Evolutionary conservation across 1,140 invertebrate genomes (phyloP).

Genomic region (Drosophila pectinifera): DNA sequence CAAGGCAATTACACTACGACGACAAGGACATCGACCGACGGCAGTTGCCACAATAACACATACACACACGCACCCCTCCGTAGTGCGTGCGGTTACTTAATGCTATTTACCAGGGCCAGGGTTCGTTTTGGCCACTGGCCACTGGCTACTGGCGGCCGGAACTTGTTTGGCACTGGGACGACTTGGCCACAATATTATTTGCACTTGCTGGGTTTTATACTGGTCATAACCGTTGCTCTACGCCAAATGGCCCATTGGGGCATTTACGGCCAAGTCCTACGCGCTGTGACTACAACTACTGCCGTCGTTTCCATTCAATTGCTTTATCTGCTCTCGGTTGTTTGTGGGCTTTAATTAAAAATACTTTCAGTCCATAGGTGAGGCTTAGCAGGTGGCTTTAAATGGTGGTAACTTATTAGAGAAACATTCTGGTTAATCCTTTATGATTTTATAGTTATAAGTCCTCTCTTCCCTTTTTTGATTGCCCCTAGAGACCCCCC

Average conservation of each 20-base stretch:
- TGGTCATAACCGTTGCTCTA: conserved; percentile 46
- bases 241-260: conserved; percentile 50
- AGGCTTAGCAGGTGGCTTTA: not conserved
- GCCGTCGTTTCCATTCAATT: conserved; percentile 30
- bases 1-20: conserved; percentile 74
- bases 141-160: conserved; percentile 15
- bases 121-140: conserved; percentile 55
- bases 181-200: conserved; percentile 81
- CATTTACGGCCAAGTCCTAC: conserved; percentile 37
- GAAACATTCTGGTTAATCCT: too few species aligned
- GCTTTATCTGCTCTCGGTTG: conserved; percentile 24
- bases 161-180: conserved; percentile 53
- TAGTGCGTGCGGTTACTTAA: conserved; percentile 73
- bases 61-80: conserved; percentile 9
- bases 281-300: not conserved
- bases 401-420: not conserved
- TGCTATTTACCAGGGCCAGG: conserved; percentile 55
- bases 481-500: too few species aligned
- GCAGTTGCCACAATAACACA: conserved; percentile 73
- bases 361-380: conserved; percentile 6
- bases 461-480: too few species aligned
- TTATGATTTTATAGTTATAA: not conserved
- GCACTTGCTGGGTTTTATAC: conserved; percentile 64
- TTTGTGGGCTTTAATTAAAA: conserved; percentile 43
- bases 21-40: conserved; percentile 59